These are phyloP conservation scores for Iselma pallidipennis DNA, from an alignment of 2,888 invertebrate genomes.

Conservation along the genomic window DNA sequence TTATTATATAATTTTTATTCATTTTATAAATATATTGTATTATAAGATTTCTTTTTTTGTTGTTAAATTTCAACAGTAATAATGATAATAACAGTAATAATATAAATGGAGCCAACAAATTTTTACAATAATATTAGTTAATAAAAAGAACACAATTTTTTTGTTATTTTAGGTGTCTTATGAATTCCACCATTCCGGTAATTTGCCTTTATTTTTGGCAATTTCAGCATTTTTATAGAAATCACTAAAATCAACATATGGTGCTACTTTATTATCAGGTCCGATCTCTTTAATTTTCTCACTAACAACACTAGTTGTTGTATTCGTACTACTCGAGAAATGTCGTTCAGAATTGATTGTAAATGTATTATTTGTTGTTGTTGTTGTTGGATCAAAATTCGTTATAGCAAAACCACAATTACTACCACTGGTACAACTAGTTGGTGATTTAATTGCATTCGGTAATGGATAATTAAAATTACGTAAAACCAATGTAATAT, in stretches of 20 bases:
- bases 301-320: conserved; percentile 45
- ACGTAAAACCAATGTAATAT: conserved; percentile 82
- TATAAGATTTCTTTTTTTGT: not conserved
- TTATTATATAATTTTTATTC: conserved; percentile 4
- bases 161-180: conserved; percentile 20
- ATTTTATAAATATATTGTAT: conserved; percentile 5
- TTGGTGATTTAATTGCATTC: conserved; percentile 63
- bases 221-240: conserved; percentile 75
- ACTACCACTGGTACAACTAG: conserved; percentile 62
- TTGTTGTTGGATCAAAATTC: conserved; percentile 36
- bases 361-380: conserved; percentile 30
- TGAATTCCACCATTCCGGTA: conserved; percentile 66
- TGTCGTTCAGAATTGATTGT: conserved; percentile 26
- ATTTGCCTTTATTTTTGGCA: conserved; percentile 66
- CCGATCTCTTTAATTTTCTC: conserved; percentile 58
- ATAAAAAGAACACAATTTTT: conserved; percentile 9
- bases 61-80: conserved; percentile 1
- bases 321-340: conserved; percentile 42
- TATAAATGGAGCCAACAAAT: not conserved
- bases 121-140: conserved; percentile 18
- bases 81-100: conserved; percentile 11
- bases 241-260: conserved; percentile 84
- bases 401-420: conserved; percentile 67
- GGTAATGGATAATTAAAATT: conserved; percentile 84
- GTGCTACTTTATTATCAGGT: conserved; percentile 69